These are phyloP conservation scores for Trypoxylon attenuatum DNA, from an alignment of 2,888 invertebrate genomes.

Conservation along the genomic window DNA sequence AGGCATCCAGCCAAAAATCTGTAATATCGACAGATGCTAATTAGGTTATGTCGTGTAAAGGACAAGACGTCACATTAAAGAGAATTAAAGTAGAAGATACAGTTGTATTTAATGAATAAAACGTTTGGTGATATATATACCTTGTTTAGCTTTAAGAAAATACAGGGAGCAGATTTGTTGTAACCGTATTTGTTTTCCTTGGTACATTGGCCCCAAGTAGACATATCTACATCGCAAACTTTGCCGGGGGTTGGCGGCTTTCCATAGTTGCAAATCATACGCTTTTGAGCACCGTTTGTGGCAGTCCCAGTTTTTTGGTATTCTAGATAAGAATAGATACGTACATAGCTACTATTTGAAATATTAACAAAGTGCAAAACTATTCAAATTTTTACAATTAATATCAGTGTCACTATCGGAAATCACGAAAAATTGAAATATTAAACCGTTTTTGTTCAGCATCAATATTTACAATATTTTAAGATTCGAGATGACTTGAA, in stretches of 20 bases:
- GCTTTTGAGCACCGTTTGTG: slow-evolving; percentile 75
- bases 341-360: background rate
- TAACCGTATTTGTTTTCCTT: slow-evolving; percentile 89
- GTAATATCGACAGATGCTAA: slow-evolving; percentile 28
- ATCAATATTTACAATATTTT: no score
- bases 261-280: slow-evolving; percentile 81
- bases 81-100: no score
- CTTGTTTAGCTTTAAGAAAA: slow-evolving; percentile 97
- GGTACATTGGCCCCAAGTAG: slow-evolving; percentile 85
- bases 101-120: background rate
- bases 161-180: slow-evolving; percentile 91
- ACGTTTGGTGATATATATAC: slow-evolving; percentile 76
- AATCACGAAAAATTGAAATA: no score
- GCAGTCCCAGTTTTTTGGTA: slow-evolving; percentile 32
- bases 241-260: slow-evolving; percentile 79
- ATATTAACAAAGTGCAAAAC: background rate
- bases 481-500: no score
- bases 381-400: background rate
- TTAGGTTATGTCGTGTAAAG: background rate
- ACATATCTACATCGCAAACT: slow-evolving; percentile 88
- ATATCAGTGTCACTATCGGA: background rate
- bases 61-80: background rate
- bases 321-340: slow-evolving; percentile 21
- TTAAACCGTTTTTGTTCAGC: no score
- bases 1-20: slow-evolving; percentile 93